Percentiles rank a stretch among this genome's conserved stretches.
These are phyloP conservation scores for Argynnis bischoffii DNA, from an alignment of 2,888 invertebrate genomes.

Conservation along the genomic window DNA sequence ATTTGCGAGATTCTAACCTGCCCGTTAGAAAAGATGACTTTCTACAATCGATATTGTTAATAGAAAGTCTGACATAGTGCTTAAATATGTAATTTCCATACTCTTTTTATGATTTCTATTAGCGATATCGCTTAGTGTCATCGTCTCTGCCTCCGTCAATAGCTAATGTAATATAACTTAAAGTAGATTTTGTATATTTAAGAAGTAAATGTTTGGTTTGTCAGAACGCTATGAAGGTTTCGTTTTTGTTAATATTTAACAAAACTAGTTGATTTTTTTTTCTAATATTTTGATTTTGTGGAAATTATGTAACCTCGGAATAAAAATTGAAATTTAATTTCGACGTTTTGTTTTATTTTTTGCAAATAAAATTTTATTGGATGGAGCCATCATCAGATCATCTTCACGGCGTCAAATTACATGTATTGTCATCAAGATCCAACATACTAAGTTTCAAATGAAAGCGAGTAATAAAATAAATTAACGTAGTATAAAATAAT, in stretches of 20 bases:
- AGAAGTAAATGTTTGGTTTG: slow-evolving; percentile 34
- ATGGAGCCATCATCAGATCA: too few relatives aligned
- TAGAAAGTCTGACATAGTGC: too few relatives aligned
- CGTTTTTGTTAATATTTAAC: slow-evolving; percentile 44
- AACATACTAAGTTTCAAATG: too few relatives aligned
- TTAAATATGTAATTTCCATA: too few relatives aligned
- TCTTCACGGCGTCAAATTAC: too few relatives aligned
- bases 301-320: slow-evolving; percentile 68
- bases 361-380: background rate
- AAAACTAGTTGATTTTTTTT: slow-evolving; percentile 42
- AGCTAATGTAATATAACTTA: slow-evolving; percentile 38
- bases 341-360: slow-evolving; percentile 50
- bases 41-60: too few relatives aligned
- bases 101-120: too few relatives aligned
- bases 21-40: too few relatives aligned
- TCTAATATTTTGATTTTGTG: slow-evolving; percentile 45
- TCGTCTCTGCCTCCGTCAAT: slow-evolving; percentile 21
- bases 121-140: background rate
- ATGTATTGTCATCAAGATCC: too few relatives aligned
- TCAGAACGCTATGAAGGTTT: slow-evolving; percentile 15
- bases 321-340: slow-evolving; percentile 70
- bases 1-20: too few relatives aligned
- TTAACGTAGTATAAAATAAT: too few relatives aligned
- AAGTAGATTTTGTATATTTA: slow-evolving; percentile 47
- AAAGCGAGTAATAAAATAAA: too few relatives aligned